Evolutionary conservation across 2,888 invertebrate species (phyloP).

Genomic region (Pantelozetes paolii): DNA sequence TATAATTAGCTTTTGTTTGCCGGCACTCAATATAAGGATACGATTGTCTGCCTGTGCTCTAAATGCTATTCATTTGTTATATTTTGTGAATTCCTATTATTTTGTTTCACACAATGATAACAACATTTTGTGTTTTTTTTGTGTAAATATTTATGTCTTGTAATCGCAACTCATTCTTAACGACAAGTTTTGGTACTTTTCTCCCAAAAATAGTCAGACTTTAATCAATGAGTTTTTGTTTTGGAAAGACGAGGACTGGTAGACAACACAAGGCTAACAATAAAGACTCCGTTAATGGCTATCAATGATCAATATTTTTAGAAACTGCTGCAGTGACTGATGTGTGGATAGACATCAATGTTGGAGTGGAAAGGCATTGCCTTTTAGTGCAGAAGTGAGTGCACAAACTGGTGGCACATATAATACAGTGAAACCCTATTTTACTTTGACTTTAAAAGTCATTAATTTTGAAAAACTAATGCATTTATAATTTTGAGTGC

Average conservation of each 20-base stretch:
- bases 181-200: neutral
- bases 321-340: too few relatives aligned
- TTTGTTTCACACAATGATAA: constrained; percentile 12
- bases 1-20: neutral
- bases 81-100: neutral
- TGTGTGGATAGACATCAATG: too few relatives aligned
- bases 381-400: too few relatives aligned
- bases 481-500: neutral
- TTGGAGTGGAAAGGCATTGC: too few relatives aligned
- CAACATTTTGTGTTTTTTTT: neutral
- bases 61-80: constrained; percentile 10
- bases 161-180: constrained; percentile 27
- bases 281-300: constrained; percentile 4
- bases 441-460: neutral
- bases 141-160: constrained; percentile 19
- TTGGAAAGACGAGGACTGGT: neutral
- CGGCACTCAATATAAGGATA: neutral
- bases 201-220: neutral
- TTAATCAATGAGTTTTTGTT: neutral
- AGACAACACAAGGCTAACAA: neutral
- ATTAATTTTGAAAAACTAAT: neutral
- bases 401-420: too few relatives aligned
- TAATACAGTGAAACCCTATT: too few relatives aligned
- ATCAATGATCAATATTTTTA: neutral
- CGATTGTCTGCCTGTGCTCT: neutral